A percentile compares a stretch with the other conserved stretches of the same genome.
Conservation (phyloP, 2,113 vertebrate genomes). For the Phyllostomus hastatus region DNA sequence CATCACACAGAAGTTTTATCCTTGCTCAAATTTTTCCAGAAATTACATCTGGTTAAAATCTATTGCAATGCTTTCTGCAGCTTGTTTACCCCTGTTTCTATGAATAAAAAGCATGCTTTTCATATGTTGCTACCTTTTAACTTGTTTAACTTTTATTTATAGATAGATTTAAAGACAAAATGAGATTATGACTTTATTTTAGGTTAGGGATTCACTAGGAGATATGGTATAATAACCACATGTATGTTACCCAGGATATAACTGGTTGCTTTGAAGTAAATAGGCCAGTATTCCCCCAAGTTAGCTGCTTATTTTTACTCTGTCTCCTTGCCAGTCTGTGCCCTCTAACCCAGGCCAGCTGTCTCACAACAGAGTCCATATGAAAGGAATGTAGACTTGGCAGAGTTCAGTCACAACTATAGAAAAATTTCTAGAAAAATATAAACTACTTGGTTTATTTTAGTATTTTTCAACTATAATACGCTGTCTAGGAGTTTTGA, state of each 20-base stretch:
- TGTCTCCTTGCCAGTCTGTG: not conserved
- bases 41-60: conserved; percentile 43
- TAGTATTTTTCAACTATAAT: not conserved
- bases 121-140: not conserved
- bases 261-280: conserved; percentile 4
- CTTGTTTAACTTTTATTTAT: conserved; percentile 7
- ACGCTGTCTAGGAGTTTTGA: not conserved
- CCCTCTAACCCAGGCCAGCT: conserved; percentile 4
- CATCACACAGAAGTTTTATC: conserved; percentile 47
- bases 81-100: not conserved
- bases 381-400: not conserved
- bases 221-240: not conserved
- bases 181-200: not conserved
- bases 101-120: conserved; percentile 8
- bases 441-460: not conserved
- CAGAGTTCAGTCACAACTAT: not conserved
- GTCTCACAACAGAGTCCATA: not conserved
- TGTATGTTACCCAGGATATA: not conserved
- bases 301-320: not conserved
- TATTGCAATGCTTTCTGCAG: not conserved
- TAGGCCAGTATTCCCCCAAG: not conserved
- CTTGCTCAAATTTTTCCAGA: conserved; percentile 47
- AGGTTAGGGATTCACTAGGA: not conserved
- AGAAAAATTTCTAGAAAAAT: conserved; percentile 10
- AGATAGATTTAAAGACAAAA: not conserved